Conservation (phyloP, 2,797 vertebrate species). For the Pantherophis alleghaniensis region DNA sequence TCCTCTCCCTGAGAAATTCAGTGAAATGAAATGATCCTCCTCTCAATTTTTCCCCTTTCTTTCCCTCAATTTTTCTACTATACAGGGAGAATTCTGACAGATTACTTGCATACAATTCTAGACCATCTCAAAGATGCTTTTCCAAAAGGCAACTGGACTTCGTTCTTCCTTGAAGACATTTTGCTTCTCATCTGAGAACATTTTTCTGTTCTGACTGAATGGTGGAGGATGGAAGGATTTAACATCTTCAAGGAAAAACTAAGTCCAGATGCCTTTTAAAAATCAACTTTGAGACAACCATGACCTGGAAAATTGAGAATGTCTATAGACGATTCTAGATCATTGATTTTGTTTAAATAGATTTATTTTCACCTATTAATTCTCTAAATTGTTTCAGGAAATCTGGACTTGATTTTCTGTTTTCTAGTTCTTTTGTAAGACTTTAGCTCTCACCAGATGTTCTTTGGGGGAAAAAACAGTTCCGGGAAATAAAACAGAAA, state of each 20-base stretch:
- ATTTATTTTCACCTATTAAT: neutral
- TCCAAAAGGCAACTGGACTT: neutral
- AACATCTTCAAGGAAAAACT: neutral
- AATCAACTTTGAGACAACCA: neutral
- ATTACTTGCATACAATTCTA: neutral
- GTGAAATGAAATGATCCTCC: neutral
- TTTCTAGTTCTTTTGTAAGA: neutral
- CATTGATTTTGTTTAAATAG: neutral
- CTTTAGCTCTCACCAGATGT: slow-evolving; percentile 3
- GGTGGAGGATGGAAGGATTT: neutral
- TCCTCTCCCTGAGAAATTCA: neutral
- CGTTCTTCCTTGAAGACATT: neutral
- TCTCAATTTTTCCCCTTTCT: neutral
- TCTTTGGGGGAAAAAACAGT: neutral
- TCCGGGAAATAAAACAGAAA: neutral
- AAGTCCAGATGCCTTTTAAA: neutral
- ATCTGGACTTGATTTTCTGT: neutral
- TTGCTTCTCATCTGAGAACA: neutral
- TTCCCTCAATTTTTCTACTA: neutral
- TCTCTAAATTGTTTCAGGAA: neutral
- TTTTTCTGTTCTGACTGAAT: neutral
- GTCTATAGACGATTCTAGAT: neutral
- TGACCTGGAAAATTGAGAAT: neutral
- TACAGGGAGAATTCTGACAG: neutral
- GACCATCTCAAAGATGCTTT: neutral